phyloP scores from a whole-genome alignment of 2,888 invertebrate genomes.

The Stenolophus ochropezus region DNA sequence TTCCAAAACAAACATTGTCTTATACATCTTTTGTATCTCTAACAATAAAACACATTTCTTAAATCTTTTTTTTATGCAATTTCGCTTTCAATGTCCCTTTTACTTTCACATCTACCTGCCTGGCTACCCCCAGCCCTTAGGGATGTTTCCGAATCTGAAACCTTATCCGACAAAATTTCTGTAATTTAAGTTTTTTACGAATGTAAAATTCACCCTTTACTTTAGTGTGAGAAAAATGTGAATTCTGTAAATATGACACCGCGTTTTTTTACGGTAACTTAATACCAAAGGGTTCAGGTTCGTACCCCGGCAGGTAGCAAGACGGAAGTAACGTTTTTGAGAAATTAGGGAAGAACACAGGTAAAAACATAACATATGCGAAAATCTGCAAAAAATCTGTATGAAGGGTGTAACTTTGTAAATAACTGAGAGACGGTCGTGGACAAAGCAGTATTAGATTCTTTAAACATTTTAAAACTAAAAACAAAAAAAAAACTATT shows the following conservation, averaged over 20 bases:
- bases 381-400: background rate
- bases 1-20: too few relatives aligned
- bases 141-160: slow-evolving; percentile 14
- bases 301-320: background rate
- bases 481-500: too few relatives aligned
- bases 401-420: background rate
- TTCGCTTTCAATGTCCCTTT: background rate
- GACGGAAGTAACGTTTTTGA: background rate
- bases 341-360: background rate
- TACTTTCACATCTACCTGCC: background rate
- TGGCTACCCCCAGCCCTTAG: background rate
- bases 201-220: slow-evolving; percentile 46
- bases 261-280: slow-evolving; percentile 32
- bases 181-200: slow-evolving; percentile 52
- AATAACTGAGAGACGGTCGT: background rate
- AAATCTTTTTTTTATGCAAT: background rate
- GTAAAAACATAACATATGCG: background rate
- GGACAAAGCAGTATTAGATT: background rate
- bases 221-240: slow-evolving; percentile 42
- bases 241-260: slow-evolving; percentile 49
- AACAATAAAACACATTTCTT: too few relatives aligned
- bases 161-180: slow-evolving; percentile 45
- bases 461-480: background rate
- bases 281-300: slow-evolving; percentile 2
- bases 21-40: too few relatives aligned